A percentile compares a stretch with the other conserved stretches of the same genome.
These are phyloP conservation scores for Sterrhoptilus dennistouni DNA, from an alignment of 2,113 vertebrate species.

Conservation along the genomic window DNA sequence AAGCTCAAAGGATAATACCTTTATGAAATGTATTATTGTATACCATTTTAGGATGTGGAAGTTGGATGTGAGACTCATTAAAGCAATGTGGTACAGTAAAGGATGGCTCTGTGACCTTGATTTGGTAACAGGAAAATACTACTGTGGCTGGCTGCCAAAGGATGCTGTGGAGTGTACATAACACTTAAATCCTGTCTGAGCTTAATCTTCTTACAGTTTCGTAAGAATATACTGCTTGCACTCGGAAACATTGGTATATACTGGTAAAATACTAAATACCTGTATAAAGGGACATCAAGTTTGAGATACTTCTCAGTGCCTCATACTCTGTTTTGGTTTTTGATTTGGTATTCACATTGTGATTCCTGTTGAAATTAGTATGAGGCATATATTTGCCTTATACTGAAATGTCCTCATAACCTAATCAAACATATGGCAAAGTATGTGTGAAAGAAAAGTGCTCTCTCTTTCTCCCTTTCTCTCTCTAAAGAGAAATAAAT, in stretches of 20 bases:
- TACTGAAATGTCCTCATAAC: neutral
- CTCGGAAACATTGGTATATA: neutral
- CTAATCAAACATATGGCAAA: neutral
- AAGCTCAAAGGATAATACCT: neutral
- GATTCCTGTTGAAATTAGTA: neutral
- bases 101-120: conserved; percentile 45
- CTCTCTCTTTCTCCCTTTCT: neutral
- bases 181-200: conserved; percentile 68
- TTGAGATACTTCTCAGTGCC: neutral
- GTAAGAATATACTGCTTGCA: neutral
- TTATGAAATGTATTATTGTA: neutral
- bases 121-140: conserved; percentile 54
- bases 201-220: conserved; percentile 58
- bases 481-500: neutral
- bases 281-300: neutral
- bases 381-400: neutral
- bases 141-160: conserved; percentile 1
- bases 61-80: neutral
- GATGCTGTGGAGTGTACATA: conserved; percentile 54
- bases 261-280: neutral
- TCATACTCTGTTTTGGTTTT: neutral
- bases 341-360: neutral
- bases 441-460: neutral
- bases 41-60: neutral
- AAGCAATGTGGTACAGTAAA: neutral